Base-by-base conservation (phyloP, 2,113 vertebrate genomes). In the Ginglymostoma cirratum region DNA sequence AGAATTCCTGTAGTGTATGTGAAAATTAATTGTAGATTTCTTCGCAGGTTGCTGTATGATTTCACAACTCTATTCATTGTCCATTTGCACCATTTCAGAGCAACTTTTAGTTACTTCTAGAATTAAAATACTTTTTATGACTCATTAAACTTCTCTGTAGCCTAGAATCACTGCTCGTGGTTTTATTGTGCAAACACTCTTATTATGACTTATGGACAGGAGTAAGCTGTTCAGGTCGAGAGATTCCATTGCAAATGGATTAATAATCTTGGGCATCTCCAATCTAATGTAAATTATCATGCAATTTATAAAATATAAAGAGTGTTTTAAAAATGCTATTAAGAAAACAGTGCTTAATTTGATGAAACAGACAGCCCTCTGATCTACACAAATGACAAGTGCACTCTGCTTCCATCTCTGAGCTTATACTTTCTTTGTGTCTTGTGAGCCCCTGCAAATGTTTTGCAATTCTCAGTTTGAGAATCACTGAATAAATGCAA, bases 11-110 rank as follows among this genome's bases (percentile, higher is more conserved):
- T 52, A 61, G 87, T 90, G 87, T 0, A 34, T 61, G 27, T 61
- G 52, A 90, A 90, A 61, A 90, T 55, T 14, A 30, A 90, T 89
- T 90, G 87, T 61, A 61, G 87, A 30, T 90, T 90, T 90, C 87
- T 61, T 61, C 14, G 48, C 55, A 61, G 87, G 24, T 90, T 90
- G 15, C 30, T 90, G 55, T 30, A 90, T 90, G 23, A 61, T 90
- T 90, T 61, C 87, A 34, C 14, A 34, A 34, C 19, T 61, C 17
- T 90, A 61, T 52, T 61, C 12, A 30, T n/a, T 90, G 55, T 14
- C 87, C 52, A 61, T 87, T 52, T 52, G 24, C 14, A 83, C 80
- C 42, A 19, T 23, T 83, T 19, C 38, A 83, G 21, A 21, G 80
- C 80, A 83, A 45, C 80, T 83, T 83, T 45, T 80, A 17, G 76